Conservation (phyloP, 2,113 vertebrate species). For the Cettia cetti region DNA sequence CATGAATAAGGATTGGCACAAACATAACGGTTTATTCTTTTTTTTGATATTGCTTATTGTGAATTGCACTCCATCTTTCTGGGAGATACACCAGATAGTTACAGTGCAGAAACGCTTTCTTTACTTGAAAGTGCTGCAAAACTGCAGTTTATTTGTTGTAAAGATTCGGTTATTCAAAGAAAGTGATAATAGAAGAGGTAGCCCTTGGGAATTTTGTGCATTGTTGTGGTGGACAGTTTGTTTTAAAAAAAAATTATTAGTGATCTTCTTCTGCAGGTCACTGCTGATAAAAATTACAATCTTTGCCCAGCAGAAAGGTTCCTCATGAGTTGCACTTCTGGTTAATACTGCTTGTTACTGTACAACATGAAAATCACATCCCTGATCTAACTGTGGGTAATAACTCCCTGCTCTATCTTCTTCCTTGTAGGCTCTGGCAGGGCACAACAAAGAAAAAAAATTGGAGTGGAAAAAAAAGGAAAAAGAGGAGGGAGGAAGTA, state of each 20-base stretch:
- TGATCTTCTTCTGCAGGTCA: slow-evolving; percentile 17
- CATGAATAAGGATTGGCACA: slow-evolving; percentile 78
- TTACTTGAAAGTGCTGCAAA: slow-evolving; percentile 44
- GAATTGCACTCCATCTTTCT: slow-evolving; percentile 70
- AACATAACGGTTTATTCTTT: slow-evolving; percentile 76
- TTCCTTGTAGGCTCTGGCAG: slow-evolving; percentile 28
- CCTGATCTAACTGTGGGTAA: not conserved
- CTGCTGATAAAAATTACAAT: slow-evolving; percentile 21
- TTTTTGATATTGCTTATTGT: slow-evolving; percentile 75
- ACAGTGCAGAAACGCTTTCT: slow-evolving; percentile 57
- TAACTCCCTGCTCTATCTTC: not conserved
- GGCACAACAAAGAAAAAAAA: slow-evolving; percentile 14
- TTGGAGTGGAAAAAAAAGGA: not conserved
- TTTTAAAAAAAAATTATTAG: slow-evolving; percentile 4
- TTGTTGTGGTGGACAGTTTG: slow-evolving; percentile 18
- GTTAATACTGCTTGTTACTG: not conserved
- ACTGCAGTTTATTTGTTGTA: slow-evolving; percentile 64
- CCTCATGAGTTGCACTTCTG: not conserved
- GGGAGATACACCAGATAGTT: slow-evolving; percentile 63
- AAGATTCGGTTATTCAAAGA: slow-evolving; percentile 65
- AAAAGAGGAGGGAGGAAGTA: not conserved
- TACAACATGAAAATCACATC: not conserved
- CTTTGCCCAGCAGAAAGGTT: not conserved
- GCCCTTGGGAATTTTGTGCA: slow-evolving; percentile 39
- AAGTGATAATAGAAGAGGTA: slow-evolving; percentile 54